phyloP scores from a whole-genome alignment of 2,797 vertebrate genomes.

The Cynodonichthys magdalenae region DNA sequence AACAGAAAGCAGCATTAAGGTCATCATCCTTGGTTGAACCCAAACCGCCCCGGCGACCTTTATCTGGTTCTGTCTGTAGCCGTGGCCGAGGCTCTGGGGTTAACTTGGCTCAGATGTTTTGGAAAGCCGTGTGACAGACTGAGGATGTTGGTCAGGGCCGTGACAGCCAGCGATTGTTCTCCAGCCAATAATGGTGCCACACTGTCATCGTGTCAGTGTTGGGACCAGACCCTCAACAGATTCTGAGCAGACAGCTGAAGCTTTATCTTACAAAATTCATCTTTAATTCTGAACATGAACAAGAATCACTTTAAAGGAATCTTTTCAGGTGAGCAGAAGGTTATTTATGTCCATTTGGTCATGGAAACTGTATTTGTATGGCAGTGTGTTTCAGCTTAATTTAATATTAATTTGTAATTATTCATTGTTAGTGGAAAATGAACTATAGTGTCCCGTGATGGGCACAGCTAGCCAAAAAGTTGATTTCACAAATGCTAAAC shows the following conservation, averaged over 20 bases:
- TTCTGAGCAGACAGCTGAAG: slow-evolving; percentile 57
- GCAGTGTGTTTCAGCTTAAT: no score
- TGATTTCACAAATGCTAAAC: no score
- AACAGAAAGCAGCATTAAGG: slow-evolving; percentile 45
- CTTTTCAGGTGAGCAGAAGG: slow-evolving; percentile 54
- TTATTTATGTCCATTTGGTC: slow-evolving; percentile 17
- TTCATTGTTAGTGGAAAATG: not conserved
- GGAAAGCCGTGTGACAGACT: slow-evolving; percentile 31
- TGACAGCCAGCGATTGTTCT: slow-evolving; percentile 74
- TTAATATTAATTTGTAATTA: not conserved
- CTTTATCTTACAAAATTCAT: slow-evolving; percentile 51
- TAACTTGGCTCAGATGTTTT: slow-evolving; percentile 18
- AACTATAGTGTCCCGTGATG: not conserved
- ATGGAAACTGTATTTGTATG: no score
- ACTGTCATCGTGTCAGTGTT: slow-evolving; percentile 58
- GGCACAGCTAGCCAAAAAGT: no score
- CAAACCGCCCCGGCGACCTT: slow-evolving; percentile 8
- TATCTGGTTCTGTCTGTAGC: slow-evolving; percentile 1
- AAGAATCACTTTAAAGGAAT: slow-evolving; percentile 30
- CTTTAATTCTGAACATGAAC: slow-evolving; percentile 38
- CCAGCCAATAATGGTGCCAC: slow-evolving; percentile 52
- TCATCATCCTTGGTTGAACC: slow-evolving; percentile 20
- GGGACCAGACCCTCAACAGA: slow-evolving; percentile 64
- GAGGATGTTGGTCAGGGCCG: slow-evolving; percentile 52
- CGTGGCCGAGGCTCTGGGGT: slow-evolving; percentile 9